Percentiles rank a stretch among this genome's conserved stretches.
Evolutionary conservation across 2,113 vertebrate species (phyloP).

Genomic region (Nymphicus hollandicus): DNA sequence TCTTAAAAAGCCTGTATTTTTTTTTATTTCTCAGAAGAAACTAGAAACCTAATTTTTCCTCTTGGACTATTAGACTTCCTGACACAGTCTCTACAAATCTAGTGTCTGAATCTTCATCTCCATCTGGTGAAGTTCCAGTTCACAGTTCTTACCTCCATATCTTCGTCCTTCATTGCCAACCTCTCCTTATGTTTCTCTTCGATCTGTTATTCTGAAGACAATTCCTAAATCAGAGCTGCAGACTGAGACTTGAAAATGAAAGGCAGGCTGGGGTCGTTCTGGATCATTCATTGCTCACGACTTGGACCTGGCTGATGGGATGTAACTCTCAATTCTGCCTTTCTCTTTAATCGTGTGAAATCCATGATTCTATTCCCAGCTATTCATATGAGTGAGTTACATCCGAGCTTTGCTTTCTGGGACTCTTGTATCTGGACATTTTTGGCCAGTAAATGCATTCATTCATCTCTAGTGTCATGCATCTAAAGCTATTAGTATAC

Average conservation of each 20-base stretch:
- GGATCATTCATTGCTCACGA: not conserved
- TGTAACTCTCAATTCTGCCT: not conserved
- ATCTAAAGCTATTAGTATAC: constrained; percentile 35
- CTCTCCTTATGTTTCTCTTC: constrained; percentile 40
- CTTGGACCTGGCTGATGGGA: not conserved
- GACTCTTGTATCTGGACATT: not conserved
- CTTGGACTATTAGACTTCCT: not conserved
- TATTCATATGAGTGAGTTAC: constrained; percentile 6
- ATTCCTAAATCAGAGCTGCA: not conserved
- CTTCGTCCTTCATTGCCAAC: constrained; percentile 22
- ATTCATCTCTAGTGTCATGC: constrained; percentile 7
- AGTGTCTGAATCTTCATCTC: not conserved
- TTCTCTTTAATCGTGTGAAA: not conserved
- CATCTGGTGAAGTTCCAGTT: constrained; percentile 51
- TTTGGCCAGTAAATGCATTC: not conserved
- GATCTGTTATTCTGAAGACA: not conserved
- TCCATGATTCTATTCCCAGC: not conserved
- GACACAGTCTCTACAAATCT: not conserved
- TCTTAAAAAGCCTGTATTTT: not conserved
- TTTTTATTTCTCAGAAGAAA: not conserved
- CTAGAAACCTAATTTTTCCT: not conserved
- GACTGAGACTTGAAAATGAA: not conserved
- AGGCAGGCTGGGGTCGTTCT: not conserved
- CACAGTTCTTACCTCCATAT: constrained; percentile 10
- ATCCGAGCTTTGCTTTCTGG: constrained; percentile 1